Evolutionary conservation across 2,113 vertebrate species (phyloP).

Genomic region (Lynx canadensis): DNA sequence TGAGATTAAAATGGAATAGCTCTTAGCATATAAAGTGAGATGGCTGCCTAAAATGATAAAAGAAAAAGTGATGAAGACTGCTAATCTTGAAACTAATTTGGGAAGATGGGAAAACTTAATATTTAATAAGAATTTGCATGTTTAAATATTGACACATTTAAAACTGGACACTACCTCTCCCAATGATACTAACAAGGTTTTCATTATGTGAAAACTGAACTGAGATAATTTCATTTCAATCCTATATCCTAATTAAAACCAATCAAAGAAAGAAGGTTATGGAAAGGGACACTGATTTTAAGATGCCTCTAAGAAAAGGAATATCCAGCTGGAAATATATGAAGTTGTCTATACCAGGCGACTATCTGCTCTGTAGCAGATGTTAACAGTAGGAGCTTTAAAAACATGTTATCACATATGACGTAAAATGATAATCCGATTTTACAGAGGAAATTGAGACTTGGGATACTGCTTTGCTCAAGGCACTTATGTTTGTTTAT

Average conservation of each 20-base stretch:
- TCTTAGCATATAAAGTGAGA: background rate
- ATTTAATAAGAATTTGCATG: background rate
- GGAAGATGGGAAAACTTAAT: background rate
- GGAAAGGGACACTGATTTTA: background rate
- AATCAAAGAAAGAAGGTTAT: background rate
- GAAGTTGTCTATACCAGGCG: background rate
- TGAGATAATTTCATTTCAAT: background rate
- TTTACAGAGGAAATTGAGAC: conserved; percentile 8
- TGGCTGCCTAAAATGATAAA: background rate
- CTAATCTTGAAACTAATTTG: background rate
- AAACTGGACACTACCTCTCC: background rate
- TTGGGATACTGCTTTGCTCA: background rate
- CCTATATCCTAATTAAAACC: background rate
- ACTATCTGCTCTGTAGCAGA: background rate
- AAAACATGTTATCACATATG: background rate
- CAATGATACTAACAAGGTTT: background rate
- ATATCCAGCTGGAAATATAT: background rate
- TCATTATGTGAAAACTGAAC: conserved; percentile 5
- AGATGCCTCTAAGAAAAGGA: background rate
- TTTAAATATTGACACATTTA: background rate
- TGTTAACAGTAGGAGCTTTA: background rate
- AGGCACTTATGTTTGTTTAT: background rate
- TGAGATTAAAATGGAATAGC: background rate
- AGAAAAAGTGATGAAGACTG: background rate
- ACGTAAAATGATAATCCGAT: background rate